Conservation (phyloP, 2,113 vertebrate genomes). For the Pluvialis apricaria region DNA sequence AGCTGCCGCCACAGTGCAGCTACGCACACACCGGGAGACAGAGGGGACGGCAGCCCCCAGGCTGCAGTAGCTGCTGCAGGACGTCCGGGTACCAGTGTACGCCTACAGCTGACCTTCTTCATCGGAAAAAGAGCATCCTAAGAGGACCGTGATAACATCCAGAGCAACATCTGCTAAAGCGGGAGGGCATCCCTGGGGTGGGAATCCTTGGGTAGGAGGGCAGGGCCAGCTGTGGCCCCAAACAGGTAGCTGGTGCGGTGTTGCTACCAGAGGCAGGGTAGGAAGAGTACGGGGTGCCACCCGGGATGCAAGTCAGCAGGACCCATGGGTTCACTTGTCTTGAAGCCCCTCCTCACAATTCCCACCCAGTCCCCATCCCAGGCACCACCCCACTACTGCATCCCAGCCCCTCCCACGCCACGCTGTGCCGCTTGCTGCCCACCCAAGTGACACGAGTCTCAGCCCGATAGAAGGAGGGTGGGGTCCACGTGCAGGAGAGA, state of each 20-base stretch:
- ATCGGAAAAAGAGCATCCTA: background rate
- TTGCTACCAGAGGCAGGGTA: background rate
- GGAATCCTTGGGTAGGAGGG: background rate
- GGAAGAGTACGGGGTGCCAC: background rate
- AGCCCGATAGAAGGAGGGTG: fast-evolving
- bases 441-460: background rate
- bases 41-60: background rate
- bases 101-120: background rate
- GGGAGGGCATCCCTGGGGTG: background rate
- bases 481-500: background rate
- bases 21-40: background rate
- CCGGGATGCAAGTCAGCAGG: background rate
- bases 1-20: background rate
- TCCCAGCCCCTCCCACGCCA: background rate
- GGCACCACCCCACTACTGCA: background rate
- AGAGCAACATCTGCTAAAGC: background rate
- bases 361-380: background rate
- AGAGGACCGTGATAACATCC: background rate
- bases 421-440: background rate
- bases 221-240: background rate
- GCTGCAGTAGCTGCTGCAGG: background rate
- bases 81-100: fast-evolving
- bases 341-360: background rate
- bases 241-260: background rate
- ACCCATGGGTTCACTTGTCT: background rate